Evolutionary conservation across 2,888 invertebrate genomes (phyloP).

Genomic region (Luffia ferchaultella): DNA sequence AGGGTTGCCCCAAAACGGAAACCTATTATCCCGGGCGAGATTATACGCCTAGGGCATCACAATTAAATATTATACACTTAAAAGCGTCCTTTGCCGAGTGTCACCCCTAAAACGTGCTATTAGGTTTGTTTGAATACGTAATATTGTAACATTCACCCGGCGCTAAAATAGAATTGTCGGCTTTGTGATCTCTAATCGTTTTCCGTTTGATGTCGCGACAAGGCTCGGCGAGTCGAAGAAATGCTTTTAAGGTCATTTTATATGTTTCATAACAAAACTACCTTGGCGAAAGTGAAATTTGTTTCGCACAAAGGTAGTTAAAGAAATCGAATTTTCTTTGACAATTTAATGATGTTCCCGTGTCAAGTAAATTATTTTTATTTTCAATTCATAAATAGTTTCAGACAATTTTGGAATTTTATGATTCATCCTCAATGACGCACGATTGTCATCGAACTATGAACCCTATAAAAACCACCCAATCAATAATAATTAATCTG

Average conservation of each 20-base stretch:
- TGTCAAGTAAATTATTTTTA: no score
- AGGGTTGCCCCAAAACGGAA: slow-evolving; percentile 65
- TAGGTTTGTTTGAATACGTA: slow-evolving; percentile 67
- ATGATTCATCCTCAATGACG: no score
- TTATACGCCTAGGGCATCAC: slow-evolving; percentile 68
- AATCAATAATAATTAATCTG: no score
- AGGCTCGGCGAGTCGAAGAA: not conserved
- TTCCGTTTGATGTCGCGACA: not conserved
- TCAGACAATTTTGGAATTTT: no score
- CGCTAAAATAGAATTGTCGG: slow-evolving; percentile 61
- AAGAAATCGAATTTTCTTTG: no score
- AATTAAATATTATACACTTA: slow-evolving; percentile 69
- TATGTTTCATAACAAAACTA: not conserved
- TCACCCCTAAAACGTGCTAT: slow-evolving; percentile 67
- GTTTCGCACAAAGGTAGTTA: no score
- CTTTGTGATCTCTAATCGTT: slow-evolving; percentile 58
- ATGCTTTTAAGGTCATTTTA: not conserved
- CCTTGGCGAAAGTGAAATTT: no score
- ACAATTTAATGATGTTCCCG: no score
- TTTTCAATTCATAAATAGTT: no score
- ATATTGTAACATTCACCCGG: slow-evolving; percentile 65
- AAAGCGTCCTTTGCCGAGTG: slow-evolving; percentile 67
- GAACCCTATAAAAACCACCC: no score
- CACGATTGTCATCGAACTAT: no score
- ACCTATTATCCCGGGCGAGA: slow-evolving; percentile 68